Evolutionary conservation across 2,888 invertebrate genomes (phyloP), one percentile per base, ranked within the genome.

Genomic region (Lysandra bellargus): DNA sequence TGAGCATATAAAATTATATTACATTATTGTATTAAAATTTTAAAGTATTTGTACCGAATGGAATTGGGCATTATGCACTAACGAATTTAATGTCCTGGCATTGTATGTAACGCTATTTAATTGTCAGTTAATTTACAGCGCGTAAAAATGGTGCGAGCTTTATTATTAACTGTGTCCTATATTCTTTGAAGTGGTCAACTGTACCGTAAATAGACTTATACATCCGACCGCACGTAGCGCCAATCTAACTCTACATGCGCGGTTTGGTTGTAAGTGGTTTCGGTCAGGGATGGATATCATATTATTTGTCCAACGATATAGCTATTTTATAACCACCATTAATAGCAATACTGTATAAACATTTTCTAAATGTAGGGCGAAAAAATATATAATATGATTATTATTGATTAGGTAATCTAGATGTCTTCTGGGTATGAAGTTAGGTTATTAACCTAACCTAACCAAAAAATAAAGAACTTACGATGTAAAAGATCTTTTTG

Each of bases 161-260:
- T 79, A 79, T 79, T 79, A 79, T 76, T 76, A 61, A 64, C 75
- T 61, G 74, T 61, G 79, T 74, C 79, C 75, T 79, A 79, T 79
- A 74, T 79, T 79, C 81, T 87, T 81, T 86, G 86, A 86, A 85
- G 86, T 85, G 84, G 83, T 82, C 83, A 83, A 81, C 80, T 82
- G 82, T 82, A 85, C 84, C 85, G 85, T 86, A 83, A 84, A 85
- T 79, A 69, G 79, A 73, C 79, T 60, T 60, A 73, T 37, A 44
- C 60, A 17, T 23, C 30, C 17, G 60, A 74, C 75, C 79, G 44
- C 53, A 79, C 76, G 53, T 76, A 76, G 33, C 74, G 61, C 17
- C 74, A 44, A 60, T 74, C 61, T 44, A 12, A 74, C 60, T 57
- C 40, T 23, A 40, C 73, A 49, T 33, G 44, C 75, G n/a, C 23